Evolutionary conservation across 2,113 vertebrate species (phyloP).

Genomic region (Caranx melampygus): DNA sequence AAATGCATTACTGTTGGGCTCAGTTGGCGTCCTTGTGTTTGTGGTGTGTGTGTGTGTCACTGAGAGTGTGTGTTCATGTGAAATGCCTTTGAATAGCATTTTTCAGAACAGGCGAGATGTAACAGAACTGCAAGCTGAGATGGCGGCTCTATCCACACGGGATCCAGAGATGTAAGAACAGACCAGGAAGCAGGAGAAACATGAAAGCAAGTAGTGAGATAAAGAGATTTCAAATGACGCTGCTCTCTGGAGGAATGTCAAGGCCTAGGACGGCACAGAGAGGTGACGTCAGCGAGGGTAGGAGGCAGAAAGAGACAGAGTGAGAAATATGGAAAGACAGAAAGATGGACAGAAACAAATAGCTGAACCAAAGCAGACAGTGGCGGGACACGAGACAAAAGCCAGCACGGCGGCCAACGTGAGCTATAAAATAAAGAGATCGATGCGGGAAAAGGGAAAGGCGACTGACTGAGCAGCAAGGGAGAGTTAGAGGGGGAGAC

Average conservation of each 20-base stretch:
- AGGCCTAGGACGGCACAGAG: conserved; percentile 11
- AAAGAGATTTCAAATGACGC: conserved; percentile 56
- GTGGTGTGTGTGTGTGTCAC: background rate
- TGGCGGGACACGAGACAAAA: conserved; percentile 27
- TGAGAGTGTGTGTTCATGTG: conserved; percentile 1
- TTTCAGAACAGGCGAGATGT: conserved; percentile 40
- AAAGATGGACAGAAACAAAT: conserved; percentile 28
- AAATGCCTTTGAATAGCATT: conserved; percentile 22
- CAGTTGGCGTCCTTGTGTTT: conserved; percentile 43
- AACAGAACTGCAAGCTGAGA: conserved; percentile 44
- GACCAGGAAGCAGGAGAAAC: conserved; percentile 47
- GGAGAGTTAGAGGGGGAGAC: conserved; percentile 42
- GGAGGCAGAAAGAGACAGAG: background rate
- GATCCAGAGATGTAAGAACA: conserved; percentile 39
- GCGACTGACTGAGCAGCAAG: conserved; percentile 36
- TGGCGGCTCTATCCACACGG: conserved; percentile 46
- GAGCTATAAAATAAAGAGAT: conserved; percentile 58
- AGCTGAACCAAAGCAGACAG: conserved; percentile 31
- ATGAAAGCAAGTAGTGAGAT: conserved; percentile 55
- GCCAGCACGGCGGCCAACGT: background rate
- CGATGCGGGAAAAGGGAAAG: conserved; percentile 46
- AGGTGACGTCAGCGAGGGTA: background rate
- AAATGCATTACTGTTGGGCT: conserved; percentile 59
- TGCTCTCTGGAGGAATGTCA: conserved; percentile 41
- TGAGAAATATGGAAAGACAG: background rate